Evolutionary conservation across 2,113 vertebrate genomes (phyloP).

Genomic region (Tenrec ecaudatus): DNA sequence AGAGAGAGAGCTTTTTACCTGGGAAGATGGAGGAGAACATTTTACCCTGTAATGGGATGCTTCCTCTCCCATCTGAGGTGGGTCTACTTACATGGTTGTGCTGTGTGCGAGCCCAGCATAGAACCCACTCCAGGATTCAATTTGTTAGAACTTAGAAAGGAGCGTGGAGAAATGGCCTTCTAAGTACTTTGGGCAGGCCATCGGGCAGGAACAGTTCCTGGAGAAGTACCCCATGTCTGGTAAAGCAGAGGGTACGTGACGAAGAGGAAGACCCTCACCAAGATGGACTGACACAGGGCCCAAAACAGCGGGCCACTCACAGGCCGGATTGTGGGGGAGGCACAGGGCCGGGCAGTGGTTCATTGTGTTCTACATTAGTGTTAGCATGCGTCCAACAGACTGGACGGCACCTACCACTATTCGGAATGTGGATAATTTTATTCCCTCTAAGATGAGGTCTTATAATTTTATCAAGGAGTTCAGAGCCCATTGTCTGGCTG

Average conservation of each 20-base stretch:
- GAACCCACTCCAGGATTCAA: background rate
- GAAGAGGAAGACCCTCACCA: background rate
- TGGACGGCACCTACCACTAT: background rate
- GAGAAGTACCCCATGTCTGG: background rate
- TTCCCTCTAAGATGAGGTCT: background rate
- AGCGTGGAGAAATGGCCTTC: background rate
- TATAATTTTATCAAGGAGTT: background rate
- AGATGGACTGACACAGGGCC: background rate
- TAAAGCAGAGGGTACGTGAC: background rate
- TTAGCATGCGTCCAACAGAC: too few species aligned
- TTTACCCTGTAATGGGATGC: too few species aligned
- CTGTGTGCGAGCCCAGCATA: background rate
- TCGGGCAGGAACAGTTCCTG: too few species aligned
- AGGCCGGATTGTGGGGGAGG: background rate
- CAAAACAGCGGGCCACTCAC: background rate
- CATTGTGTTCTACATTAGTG: too few species aligned
- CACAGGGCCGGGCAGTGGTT: background rate
- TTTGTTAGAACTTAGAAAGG: background rate
- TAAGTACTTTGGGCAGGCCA: background rate
- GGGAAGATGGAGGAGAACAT: background rate
- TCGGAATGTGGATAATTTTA: background rate
- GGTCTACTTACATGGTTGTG: background rate
- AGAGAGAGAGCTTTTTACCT: too few species aligned
- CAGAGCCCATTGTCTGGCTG: background rate
- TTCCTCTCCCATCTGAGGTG: background rate